Percentiles rank a stretch among this genome's conserved stretches.
phyloP scores from a whole-genome alignment of 2,888 invertebrate species.

The Cloeon dipterum region DNA sequence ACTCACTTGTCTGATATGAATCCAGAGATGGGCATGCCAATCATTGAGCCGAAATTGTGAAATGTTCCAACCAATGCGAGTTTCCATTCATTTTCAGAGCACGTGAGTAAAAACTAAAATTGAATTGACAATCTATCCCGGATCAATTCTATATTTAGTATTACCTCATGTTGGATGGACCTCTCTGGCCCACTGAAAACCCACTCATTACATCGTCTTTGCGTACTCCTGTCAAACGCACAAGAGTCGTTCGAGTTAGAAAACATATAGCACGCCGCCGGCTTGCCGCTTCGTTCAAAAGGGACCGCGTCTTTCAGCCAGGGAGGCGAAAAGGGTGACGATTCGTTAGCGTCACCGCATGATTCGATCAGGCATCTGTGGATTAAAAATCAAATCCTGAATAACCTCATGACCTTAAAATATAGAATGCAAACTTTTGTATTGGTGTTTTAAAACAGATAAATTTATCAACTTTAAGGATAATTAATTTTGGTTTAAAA shows the following conservation, averaged over 20 bases:
- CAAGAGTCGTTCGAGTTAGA: conserved; percentile 16
- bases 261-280: neutral
- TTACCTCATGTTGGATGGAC: conserved; percentile 41
- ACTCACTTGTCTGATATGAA: conserved; percentile 45
- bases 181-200: conserved; percentile 30
- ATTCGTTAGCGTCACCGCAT: no score
- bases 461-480: no score
- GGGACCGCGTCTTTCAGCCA: conserved; percentile 26
- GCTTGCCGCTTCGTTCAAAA: conserved; percentile 15
- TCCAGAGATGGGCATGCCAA: conserved; percentile 39
- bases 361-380: no score
- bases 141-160: no score
- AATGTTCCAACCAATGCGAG: conserved; percentile 47
- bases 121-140: no score
- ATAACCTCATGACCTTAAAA: no score
- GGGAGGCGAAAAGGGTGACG: no score
- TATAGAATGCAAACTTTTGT: no score
- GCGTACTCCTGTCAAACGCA: conserved; percentile 17
- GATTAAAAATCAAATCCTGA: no score
- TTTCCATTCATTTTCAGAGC: conserved; percentile 42
- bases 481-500: no score
- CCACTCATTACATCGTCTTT: conserved; percentile 23
- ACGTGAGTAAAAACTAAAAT: conserved; percentile 43
- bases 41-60: conserved; percentile 47
- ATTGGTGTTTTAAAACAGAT: no score